These are phyloP conservation scores for Centruroides vittatus DNA, from an alignment of 1,140 invertebrate genomes.

Conservation along the genomic window DNA sequence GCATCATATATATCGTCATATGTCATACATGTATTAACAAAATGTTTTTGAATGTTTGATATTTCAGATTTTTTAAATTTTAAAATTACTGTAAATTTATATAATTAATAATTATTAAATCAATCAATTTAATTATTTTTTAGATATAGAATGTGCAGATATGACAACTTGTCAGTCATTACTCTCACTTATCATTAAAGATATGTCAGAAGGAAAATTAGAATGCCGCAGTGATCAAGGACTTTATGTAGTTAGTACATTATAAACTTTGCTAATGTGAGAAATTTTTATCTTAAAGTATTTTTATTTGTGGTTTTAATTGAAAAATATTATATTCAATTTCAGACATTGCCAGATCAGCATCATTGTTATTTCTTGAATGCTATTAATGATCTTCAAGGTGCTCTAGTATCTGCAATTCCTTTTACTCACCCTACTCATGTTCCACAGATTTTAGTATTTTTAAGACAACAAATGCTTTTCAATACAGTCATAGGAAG, in stretches of 20 bases:
- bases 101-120: no score
- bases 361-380: constrained; percentile 88
- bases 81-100: no score
- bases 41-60: no score
- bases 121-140: no score
- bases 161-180: constrained; percentile 48
- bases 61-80: no score
- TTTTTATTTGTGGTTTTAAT: not conserved
- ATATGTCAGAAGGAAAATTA: constrained; percentile 49
- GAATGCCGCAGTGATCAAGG: constrained; percentile 54
- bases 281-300: not conserved
- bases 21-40: no score
- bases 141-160: constrained; percentile 51
- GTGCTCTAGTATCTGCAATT: constrained; percentile 62
- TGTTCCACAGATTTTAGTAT: constrained; percentile 72
- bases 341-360: constrained; percentile 61
- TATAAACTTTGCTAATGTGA: no score
- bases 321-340: not conserved
- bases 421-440: constrained; percentile 88
- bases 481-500: constrained; percentile 79
- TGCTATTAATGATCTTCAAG: constrained; percentile 51
- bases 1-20: no score
- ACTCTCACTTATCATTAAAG: constrained; percentile 56
- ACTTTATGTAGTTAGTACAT: constrained; percentile 41
- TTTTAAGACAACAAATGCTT: constrained; percentile 72